phyloP scores from a whole-genome alignment of 2,888 invertebrate genomes.

The Hypsopygia costalis region DNA sequence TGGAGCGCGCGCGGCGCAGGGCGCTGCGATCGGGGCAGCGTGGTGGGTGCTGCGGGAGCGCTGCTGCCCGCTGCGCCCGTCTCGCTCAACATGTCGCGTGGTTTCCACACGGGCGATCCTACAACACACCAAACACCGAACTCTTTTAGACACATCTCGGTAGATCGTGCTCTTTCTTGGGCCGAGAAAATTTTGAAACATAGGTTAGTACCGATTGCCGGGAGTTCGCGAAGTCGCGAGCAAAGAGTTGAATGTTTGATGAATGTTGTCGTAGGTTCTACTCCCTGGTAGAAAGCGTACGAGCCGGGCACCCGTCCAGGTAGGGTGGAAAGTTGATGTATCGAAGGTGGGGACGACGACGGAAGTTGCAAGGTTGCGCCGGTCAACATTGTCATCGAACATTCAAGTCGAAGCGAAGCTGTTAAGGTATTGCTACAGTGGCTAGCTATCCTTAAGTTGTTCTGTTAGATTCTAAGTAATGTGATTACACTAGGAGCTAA shows the following conservation, averaged over 20 bases:
- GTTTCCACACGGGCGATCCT: constrained; percentile 99
- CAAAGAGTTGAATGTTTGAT: constrained; percentile 82
- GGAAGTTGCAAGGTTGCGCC: constrained; percentile 31
- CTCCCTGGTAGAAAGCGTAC: constrained; percentile 34
- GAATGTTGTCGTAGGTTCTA: constrained; percentile 66
- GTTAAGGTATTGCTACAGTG: constrained; percentile 1
- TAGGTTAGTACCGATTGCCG: constrained; percentile 52
- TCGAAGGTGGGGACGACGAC: constrained; percentile 16
- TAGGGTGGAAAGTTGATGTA: constrained; percentile 5
- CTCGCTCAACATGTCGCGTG: constrained; percentile 90
- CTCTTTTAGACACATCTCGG: constrained; percentile 60
- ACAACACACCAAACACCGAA: constrained; percentile 85
- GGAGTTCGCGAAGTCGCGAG: constrained; percentile 53
- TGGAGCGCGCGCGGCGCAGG: constrained; percentile 66
- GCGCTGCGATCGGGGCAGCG: constrained; percentile 70
- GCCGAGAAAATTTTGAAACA: constrained; percentile 49
- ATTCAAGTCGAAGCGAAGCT: constrained; percentile 48
- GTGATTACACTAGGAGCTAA: constrained; percentile 33
- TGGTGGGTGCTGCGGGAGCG: constrained; percentile 53
- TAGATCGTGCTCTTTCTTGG: constrained; percentile 33
- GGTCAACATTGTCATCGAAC: constrained; percentile 76
- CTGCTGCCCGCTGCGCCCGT: constrained; percentile 40
- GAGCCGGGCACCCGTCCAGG: constrained; percentile 26
- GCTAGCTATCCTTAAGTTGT: constrained; percentile 17
- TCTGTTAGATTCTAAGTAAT: constrained; percentile 18